Evolutionary conservation across 2,113 vertebrate genomes (phyloP).

Genomic region (Andinoacara biseriatus): DNA sequence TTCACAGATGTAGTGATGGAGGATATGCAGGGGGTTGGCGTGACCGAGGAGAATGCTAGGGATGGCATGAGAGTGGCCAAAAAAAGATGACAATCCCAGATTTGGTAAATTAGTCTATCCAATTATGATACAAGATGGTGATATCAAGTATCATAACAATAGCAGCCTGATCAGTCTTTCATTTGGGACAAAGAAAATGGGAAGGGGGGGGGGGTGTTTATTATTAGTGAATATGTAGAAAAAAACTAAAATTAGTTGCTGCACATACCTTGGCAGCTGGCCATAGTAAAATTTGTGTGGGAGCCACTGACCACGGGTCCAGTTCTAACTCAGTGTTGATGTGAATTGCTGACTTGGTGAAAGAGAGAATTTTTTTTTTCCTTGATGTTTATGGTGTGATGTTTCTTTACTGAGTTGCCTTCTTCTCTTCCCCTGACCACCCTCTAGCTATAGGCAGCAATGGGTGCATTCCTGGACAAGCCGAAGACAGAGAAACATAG

Average conservation of each 20-base stretch:
- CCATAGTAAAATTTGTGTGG: neutral
- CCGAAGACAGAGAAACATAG: constrained; percentile 99
- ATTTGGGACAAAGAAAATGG: neutral
- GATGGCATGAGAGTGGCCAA: neutral
- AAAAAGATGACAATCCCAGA: neutral
- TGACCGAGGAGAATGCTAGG: too few species aligned
- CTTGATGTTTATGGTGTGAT: neutral
- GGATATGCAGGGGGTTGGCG: too few species aligned
- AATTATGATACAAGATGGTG: neutral
- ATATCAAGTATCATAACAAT: neutral
- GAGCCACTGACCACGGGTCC: neutral
- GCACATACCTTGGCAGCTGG: neutral
- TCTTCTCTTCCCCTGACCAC: neutral
- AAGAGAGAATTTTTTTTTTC: neutral
- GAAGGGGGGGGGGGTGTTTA: neutral
- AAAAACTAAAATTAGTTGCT: neutral
- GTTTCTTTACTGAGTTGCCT: neutral
- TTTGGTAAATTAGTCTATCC: neutral
- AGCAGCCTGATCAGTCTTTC: neutral
- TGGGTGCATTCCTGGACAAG: constrained; percentile 99
- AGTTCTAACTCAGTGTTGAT: neutral
- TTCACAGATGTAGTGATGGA: too few species aligned
- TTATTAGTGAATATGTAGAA: too few species aligned
- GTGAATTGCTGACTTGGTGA: neutral
- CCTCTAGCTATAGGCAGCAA: constrained; percentile 84